Percentiles rank a stretch among this genome's conserved stretches.
Conservation (phyloP, 64 coral and sea anemone genomes). For the Pocillopora verrucosa region DNA sequence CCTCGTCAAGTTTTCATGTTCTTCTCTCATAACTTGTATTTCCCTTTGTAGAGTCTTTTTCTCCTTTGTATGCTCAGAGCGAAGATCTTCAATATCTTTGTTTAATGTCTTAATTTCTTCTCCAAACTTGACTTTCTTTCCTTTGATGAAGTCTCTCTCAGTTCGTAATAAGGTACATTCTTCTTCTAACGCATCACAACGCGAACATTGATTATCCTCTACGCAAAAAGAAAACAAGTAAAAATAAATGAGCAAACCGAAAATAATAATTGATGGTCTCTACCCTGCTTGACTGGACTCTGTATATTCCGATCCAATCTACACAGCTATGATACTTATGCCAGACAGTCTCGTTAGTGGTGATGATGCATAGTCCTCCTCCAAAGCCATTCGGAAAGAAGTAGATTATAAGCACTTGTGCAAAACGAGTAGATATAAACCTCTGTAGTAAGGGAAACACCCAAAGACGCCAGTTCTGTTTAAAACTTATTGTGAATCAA, state of each 20-base stretch:
- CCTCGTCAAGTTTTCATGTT: neutral
- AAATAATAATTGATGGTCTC: neutral
- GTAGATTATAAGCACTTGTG: no score
- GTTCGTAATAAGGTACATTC: neutral
- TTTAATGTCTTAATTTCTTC: conserved; percentile 5
- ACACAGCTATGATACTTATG: no score
- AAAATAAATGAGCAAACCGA: neutral
- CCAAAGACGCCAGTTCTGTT: no score
- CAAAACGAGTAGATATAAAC: no score
- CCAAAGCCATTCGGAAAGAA: no score
- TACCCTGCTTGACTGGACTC: no score
- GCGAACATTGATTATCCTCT: neutral
- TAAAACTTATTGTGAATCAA: no score
- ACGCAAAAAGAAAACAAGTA: neutral
- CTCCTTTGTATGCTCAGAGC: conserved; percentile 9
- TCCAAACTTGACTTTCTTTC: neutral
- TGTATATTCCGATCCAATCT: no score
- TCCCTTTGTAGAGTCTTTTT: conserved; percentile 14
- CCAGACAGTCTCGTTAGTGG: no score
- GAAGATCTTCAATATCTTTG: conserved; percentile 4
- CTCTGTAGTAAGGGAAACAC: no score
- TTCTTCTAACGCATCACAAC: neutral
- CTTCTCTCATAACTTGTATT: conserved; percentile 20
- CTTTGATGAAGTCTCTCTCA: neutral
- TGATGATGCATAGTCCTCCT: no score